Evolutionary conservation across 2,113 vertebrate genomes (phyloP), one percentile per base, ranked within the genome.

Genomic region (Girardinichthys multiradiatus): DNA sequence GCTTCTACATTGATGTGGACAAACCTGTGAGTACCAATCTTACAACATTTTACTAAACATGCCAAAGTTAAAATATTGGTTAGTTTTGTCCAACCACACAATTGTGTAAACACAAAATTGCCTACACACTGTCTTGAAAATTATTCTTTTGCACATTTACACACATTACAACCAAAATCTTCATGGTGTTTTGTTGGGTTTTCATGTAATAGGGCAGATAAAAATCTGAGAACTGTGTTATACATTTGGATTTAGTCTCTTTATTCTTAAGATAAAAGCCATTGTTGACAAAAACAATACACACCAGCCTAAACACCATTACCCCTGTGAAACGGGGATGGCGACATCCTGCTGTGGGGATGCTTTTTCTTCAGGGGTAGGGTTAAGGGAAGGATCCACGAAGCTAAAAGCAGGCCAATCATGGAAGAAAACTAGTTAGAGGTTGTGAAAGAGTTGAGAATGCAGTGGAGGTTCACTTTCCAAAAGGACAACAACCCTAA

Each of bases 1-100:
- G 91, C 11, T 96, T 94, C 42, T 0, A 79, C 65, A 94, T 96
- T 0, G 94, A 94, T 0, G 74, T 97, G 17, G 94, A 96, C 4
- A 74, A 77, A 4, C 95, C 94, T 59, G 96, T 97, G 82, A 95
- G 86, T 90, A 33, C 68, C 24, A 10, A n/a, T 54, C 9, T 9
- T n/a, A 54, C 2, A n/a, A n/a, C 9, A 21, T 54, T n/a, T 54
- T 2, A n/a, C 48, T 7, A 11, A 24, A 54, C n/a, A 3, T 24
- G 35, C 35, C 5, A 54, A 54, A 54, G 48, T 54, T 54, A 10
- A 54, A 54, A 54, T 54, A n/a, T n/a, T 11, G 48, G 24, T n/a
- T 54, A 14, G 15, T 54, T 54, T 24, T 54, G 24, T n/a, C 2
- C 21, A n/a, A 8, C 10, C 48, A n/a, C 21, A n/a, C 42, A 45